phyloP scores from a whole-genome alignment of 2,888 invertebrate genomes.

The Parnassius orleans region DNA sequence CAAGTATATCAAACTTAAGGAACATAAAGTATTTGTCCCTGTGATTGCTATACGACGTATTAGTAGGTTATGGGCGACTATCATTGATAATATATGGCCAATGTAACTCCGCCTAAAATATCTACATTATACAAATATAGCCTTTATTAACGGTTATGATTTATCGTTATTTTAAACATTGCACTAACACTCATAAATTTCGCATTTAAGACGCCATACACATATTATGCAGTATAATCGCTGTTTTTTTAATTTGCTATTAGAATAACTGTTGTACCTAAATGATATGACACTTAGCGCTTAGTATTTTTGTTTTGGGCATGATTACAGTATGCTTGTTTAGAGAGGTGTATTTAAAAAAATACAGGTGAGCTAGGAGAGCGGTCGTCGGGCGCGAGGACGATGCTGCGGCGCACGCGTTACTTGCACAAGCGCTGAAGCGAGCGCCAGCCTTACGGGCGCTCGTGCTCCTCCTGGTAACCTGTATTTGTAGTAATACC shows the following conservation, averaged over 20 bases:
- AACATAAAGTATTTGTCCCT: too few species aligned
- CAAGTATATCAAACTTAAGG: too few species aligned
- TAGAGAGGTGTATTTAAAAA: neutral
- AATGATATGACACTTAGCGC: neutral
- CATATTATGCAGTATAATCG: neutral
- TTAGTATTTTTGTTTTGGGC: neutral
- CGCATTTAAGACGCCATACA: too few species aligned
- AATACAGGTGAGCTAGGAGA: constrained; percentile 25
- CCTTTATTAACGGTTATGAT: too few species aligned
- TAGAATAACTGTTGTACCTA: constrained; percentile 3
- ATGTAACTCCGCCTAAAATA: too few species aligned
- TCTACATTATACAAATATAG: too few species aligned
- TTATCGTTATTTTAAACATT: too few species aligned
- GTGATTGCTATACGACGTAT: too few species aligned
- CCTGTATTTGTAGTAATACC: constrained; percentile 47
- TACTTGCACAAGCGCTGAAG: constrained; percentile 88
- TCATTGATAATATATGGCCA: too few species aligned
- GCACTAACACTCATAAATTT: too few species aligned
- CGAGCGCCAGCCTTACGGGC: constrained; percentile 89
- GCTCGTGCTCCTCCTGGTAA: constrained; percentile 92
- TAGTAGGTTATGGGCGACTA: too few species aligned
- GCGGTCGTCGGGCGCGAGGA: constrained; percentile 50
- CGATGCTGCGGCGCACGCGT: constrained; percentile 79
- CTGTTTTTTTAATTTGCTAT: neutral
- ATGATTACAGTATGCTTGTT: neutral